Conservation (phyloP, 2,113 vertebrate species). For the Genyomyrus donnyi region DNA sequence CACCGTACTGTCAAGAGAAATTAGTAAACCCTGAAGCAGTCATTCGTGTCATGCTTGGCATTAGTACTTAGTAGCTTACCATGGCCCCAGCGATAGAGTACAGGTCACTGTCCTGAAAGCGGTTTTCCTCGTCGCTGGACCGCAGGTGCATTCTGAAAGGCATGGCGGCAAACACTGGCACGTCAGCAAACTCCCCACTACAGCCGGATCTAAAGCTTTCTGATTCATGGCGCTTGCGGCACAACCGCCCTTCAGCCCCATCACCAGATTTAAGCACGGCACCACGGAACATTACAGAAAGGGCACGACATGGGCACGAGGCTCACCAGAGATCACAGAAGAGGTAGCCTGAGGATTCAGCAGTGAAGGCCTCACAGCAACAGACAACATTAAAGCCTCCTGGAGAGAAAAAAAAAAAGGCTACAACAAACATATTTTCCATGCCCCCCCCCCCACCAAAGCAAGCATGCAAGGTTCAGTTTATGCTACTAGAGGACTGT, state of each 20-base stretch:
- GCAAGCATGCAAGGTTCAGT: background rate
- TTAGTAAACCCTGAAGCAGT: background rate
- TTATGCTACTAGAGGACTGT: background rate
- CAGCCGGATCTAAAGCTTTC: background rate
- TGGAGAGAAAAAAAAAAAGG: constrained; percentile 28
- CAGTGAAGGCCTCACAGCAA: constrained; percentile 39
- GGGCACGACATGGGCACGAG: background rate
- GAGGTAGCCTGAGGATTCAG: constrained; percentile 29
- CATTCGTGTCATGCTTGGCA: background rate
- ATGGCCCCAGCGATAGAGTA: constrained; percentile 58
- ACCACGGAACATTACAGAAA: background rate
- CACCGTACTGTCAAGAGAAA: background rate
- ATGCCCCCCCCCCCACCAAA: background rate
- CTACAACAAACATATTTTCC: background rate
- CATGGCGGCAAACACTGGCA: background rate
- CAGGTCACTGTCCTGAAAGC: constrained; percentile 41
- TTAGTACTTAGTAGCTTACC: constrained; percentile 40
- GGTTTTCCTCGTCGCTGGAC: constrained; percentile 26
- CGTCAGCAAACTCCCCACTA: background rate
- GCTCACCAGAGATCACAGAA: constrained; percentile 42
- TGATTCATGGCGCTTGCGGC: background rate
- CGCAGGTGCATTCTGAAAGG: constrained; percentile 34
- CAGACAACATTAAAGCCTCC: constrained; percentile 55
- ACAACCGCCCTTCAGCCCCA: background rate
- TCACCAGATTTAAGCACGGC: background rate